Conservation (phyloP, 1,140 invertebrate species). For the Brachionus manjavacas region DNA sequence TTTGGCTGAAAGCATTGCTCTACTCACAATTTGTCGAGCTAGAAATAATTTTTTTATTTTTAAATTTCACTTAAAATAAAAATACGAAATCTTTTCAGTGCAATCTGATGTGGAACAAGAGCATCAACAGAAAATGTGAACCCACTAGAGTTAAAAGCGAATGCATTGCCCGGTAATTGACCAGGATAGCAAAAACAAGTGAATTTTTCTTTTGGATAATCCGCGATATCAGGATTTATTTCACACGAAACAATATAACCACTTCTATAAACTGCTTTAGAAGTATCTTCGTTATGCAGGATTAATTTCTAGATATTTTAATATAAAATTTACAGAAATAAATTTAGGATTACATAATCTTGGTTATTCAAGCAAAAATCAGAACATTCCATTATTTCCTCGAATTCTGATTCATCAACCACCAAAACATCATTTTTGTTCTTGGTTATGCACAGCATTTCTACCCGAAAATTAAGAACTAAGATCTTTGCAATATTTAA, state of each 20-base stretch:
- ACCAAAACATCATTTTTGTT: neutral
- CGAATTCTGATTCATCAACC: neutral
- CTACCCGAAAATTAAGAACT: conserved; percentile 23
- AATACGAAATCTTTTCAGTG: neutral
- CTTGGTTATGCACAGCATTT: neutral
- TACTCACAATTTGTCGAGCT: conserved; percentile 38
- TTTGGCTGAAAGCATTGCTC: conserved; percentile 19
- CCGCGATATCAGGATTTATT: neutral
- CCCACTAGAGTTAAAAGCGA: conserved; percentile 2
- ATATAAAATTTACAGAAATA: neutral
- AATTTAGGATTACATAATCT: neutral
- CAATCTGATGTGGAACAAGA: neutral
- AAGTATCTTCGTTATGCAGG: conserved; percentile 40
- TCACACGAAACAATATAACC: conserved; percentile 8
- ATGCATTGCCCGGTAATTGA: conserved; percentile 36
- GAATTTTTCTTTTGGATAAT: conserved; percentile 24
- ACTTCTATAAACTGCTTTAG: neutral
- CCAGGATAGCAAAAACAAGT: conserved; percentile 41
- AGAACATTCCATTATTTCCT: neutral
- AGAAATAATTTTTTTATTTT: neutral
- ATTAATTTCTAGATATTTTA: conserved; percentile 19
- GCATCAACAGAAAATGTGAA: conserved; percentile 19
- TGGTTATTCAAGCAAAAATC: conserved; percentile 19
- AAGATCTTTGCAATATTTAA: neutral
- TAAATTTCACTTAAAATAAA: neutral